phyloP scores from a whole-genome alignment of 30 jellyfish, hydroid and myxozoan species.

The Aurelia sp. region DNA sequence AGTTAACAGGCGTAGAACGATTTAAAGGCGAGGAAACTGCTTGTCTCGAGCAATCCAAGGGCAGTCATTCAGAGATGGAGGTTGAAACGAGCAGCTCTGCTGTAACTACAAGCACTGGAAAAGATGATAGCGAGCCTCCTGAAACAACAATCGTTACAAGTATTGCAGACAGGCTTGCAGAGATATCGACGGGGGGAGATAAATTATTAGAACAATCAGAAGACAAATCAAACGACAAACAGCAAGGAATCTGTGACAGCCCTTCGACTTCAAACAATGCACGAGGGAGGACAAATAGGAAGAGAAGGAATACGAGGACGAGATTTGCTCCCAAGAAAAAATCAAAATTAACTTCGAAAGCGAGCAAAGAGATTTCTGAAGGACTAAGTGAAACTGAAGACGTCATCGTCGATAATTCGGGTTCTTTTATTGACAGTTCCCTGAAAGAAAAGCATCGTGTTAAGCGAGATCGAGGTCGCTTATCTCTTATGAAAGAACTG shows the following conservation, averaged over 20 bases:
- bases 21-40: not conserved
- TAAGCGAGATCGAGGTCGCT: conserved; percentile 28
- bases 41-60: not conserved
- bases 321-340: conserved; percentile 26
- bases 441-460: not conserved
- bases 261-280: not conserved
- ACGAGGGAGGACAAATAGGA: not conserved
- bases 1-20: not conserved
- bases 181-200: not conserved
- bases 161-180: not conserved
- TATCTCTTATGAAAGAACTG: conserved; percentile 50
- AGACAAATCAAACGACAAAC: not conserved
- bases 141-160: not conserved
- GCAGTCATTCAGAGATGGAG: not conserved
- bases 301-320: conserved; percentile 10
- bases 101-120: not conserved
- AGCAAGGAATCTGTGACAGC: not conserved
- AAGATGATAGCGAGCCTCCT: not conserved
- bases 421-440: not conserved
- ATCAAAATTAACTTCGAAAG: not conserved
- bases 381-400: conserved; percentile 1
- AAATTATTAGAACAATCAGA: not conserved
- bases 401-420: not conserved
- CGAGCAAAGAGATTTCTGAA: not conserved
- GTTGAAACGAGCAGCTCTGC: not conserved